A percentile compares a stretch with the other conserved stretches of the same genome.
These are phyloP conservation scores for Petrolisthes cinctipes DNA, from an alignment of 2,888 invertebrate genomes.

Conservation along the genomic window DNA sequence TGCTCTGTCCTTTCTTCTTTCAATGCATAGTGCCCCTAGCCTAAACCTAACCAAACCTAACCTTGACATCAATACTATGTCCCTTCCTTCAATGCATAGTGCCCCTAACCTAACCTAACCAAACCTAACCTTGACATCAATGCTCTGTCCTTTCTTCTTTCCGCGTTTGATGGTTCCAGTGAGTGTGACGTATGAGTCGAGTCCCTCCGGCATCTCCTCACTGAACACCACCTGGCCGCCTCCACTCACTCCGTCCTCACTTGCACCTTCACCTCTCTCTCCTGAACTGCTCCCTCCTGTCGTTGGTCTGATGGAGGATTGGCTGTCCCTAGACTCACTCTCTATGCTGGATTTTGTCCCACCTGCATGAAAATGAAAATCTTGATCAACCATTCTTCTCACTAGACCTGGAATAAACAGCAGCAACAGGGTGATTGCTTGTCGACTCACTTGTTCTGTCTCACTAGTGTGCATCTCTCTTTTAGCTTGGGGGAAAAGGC, in stretches of 20 bases:
- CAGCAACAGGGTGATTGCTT: no score
- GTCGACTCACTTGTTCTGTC: no score
- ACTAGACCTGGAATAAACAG: neutral
- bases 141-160: constrained; percentile 79
- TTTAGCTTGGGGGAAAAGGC: no score
- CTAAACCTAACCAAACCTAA: no score
- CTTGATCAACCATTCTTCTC: neutral
- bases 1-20: neutral
- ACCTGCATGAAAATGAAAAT: neutral
- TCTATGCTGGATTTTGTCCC: constrained; percentile 20
- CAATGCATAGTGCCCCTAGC: no score
- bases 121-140: constrained; percentile 78
- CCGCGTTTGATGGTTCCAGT: constrained; percentile 80
- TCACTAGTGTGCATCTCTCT: no score
- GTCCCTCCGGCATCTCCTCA: constrained; percentile 63
- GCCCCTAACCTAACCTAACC: no score
- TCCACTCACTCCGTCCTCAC: constrained; percentile 22
- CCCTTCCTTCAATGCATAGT: no score
- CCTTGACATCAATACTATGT: neutral
- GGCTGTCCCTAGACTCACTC: constrained; percentile 17
- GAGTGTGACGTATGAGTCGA: constrained; percentile 74
- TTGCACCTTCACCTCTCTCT: constrained; percentile 5
- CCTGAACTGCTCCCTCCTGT: neutral
- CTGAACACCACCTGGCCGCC: constrained; percentile 63
- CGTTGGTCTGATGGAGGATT: neutral